Conservation (phyloP, 2,797 vertebrate species). For the Schizothorax lantsangensis region DNA sequence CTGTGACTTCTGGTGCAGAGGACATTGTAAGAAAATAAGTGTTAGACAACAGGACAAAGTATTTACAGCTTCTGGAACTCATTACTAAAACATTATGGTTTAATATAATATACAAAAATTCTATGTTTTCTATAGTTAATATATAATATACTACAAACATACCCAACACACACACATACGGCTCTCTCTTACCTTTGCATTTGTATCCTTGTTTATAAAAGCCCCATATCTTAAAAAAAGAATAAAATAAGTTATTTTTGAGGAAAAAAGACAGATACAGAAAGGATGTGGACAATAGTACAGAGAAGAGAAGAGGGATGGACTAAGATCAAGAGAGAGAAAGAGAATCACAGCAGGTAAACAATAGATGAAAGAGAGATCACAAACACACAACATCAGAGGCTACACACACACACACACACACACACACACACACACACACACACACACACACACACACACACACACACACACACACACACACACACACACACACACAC, state of each 20-base stretch:
- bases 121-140: not conserved
- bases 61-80: not conserved
- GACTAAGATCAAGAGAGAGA: slow-evolving; percentile 71
- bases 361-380: slow-evolving; percentile 81
- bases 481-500: slow-evolving; percentile 46
- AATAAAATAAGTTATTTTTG: not conserved
- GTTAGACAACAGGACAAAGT: not conserved
- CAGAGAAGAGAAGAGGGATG: slow-evolving; percentile 40
- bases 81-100: not conserved
- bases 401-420: slow-evolving; percentile 31
- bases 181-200: slow-evolving; percentile 85
- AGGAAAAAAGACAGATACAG: slow-evolving; percentile 9
- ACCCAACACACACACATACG: not conserved
- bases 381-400: slow-evolving; percentile 54
- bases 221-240: slow-evolving; percentile 84
- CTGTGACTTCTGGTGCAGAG: not conserved
- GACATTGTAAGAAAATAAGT: no score
- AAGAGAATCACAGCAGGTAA: slow-evolving; percentile 65
- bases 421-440: slow-evolving; percentile 9
- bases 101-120: not conserved
- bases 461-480: not conserved
- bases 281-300: slow-evolving; percentile 35
- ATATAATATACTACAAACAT: not conserved
- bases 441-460: slow-evolving; percentile 22
- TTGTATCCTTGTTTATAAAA: slow-evolving; percentile 94